Evolutionary conservation across 2,113 vertebrate genomes (phyloP).

Genomic region (Trogon melanurus): DNA sequence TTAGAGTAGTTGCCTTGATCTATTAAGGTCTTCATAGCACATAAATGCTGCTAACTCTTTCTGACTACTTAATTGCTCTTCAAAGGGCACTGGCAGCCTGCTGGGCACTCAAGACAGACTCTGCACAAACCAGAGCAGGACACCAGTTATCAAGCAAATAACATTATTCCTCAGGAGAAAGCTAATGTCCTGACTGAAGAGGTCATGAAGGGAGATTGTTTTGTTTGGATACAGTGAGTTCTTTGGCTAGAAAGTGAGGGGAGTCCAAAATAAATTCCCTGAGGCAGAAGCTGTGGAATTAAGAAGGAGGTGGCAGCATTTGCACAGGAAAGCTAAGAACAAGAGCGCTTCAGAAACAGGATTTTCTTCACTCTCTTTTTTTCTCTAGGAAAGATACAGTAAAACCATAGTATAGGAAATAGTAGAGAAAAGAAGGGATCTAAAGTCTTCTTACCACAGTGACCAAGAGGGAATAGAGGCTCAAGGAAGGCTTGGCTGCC

Average conservation of each 20-base stretch:
- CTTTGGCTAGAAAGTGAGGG: not conserved
- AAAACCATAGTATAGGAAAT: not conserved
- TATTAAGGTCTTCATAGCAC: not conserved
- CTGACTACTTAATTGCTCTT: slow-evolving; percentile 16
- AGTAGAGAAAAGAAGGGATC: not conserved
- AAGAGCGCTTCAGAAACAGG: not conserved
- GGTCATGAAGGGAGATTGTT: slow-evolving; percentile 50
- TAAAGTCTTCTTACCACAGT: not conserved
- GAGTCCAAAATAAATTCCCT: slow-evolving; percentile 63
- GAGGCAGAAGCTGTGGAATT: slow-evolving; percentile 48
- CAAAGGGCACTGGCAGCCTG: not conserved
- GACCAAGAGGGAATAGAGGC: not conserved
- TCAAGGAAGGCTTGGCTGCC: not conserved
- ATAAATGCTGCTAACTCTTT: not conserved
- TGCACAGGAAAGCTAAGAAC: not conserved
- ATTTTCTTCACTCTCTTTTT: slow-evolving; percentile 9
- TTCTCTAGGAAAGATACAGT: not conserved
- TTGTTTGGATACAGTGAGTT: slow-evolving; percentile 44
- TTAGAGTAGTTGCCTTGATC: not conserved
- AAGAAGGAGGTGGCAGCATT: slow-evolving; percentile 13
- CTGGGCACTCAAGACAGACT: not conserved
- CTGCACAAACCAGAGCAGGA: not conserved
- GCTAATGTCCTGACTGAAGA: slow-evolving; percentile 46
- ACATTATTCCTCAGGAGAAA: slow-evolving; percentile 33
- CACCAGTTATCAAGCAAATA: slow-evolving; percentile 13